phyloP scores from a whole-genome alignment of 2,888 invertebrate genomes.

The Beris morrisii region DNA sequence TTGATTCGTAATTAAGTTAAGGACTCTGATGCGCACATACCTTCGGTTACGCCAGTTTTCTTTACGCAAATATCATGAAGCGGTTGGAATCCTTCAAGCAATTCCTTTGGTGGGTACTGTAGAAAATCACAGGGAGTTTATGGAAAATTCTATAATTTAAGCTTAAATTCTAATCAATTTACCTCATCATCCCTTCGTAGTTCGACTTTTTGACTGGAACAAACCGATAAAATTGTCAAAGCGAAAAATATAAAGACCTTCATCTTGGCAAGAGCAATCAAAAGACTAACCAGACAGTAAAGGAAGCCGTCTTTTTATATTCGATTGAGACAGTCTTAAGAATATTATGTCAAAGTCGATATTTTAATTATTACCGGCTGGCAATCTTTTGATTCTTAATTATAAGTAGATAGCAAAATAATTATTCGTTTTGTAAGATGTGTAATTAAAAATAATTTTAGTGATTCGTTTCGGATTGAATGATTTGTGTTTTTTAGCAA shows the following conservation, averaged over 20 bases:
- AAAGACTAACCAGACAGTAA: too few species aligned
- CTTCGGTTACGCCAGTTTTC: conserved; percentile 52
- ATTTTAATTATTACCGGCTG: too few species aligned
- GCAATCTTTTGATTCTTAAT: too few species aligned
- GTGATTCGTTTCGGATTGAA: too few species aligned
- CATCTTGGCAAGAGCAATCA: conserved; percentile 19
- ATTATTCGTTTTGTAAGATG: too few species aligned
- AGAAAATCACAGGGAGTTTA: background rate
- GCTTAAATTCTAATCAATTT: conserved; percentile 6
- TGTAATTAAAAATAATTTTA: too few species aligned
- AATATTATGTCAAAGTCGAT: too few species aligned
- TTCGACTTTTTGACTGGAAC: conserved; percentile 45
- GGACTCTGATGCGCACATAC: conserved; percentile 40
- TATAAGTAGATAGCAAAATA: too few species aligned
- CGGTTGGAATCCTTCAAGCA: conserved; percentile 49
- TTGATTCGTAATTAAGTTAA: too few species aligned
- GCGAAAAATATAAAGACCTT: conserved; percentile 31
- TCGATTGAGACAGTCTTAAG: too few species aligned
- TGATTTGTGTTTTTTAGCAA: too few species aligned
- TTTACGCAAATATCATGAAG: conserved; percentile 50
- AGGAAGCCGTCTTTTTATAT: too few species aligned
- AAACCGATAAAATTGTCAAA: conserved; percentile 29
- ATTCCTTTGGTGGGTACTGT: conserved; percentile 52
- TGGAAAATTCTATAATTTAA: background rate
- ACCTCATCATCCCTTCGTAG: conserved; percentile 49